Evolutionary conservation across 2,888 invertebrate genomes (phyloP).

Genomic region (Ganaspis brasiliensis): DNA sequence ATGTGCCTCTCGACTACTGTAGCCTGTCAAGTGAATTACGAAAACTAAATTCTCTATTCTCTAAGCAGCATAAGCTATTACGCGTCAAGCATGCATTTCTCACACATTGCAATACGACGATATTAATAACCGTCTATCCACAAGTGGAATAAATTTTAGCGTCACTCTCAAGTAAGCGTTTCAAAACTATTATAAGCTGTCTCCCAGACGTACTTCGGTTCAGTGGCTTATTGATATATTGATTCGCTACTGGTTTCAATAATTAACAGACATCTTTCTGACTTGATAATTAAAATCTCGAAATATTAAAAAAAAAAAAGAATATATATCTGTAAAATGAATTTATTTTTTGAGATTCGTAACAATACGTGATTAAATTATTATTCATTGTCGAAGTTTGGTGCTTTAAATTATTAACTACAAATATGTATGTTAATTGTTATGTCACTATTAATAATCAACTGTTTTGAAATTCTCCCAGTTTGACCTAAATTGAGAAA

Average conservation of each 20-base stretch:
- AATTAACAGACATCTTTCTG: not conserved
- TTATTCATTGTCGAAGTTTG: too few relatives aligned
- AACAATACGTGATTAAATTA: too few relatives aligned
- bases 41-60: slow-evolving; percentile 20
- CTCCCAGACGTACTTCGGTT: not conserved
- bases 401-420: too few relatives aligned
- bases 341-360: too few relatives aligned
- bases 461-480: too few relatives aligned
- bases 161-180: slow-evolving; percentile 5
- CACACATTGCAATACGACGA: slow-evolving; percentile 23
- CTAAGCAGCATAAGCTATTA: slow-evolving; percentile 1
- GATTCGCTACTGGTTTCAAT: slow-evolving; percentile 27
- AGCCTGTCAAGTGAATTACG: slow-evolving; percentile 13
- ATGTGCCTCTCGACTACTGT: slow-evolving; percentile 7
- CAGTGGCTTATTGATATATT: slow-evolving; percentile 31
- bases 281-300: not conserved
- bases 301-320: slow-evolving; percentile 5
- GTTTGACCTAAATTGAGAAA: not conserved
- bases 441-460: too few relatives aligned
- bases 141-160: slow-evolving; percentile 20
- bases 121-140: slow-evolving; percentile 24
- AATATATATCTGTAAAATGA: too few relatives aligned
- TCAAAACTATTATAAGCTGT: slow-evolving; percentile 5
- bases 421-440: too few relatives aligned
- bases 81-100: not conserved